These are phyloP conservation scores for Urophycis tenuis DNA, from an alignment of 2,797 vertebrate species.

Conservation along the genomic window DNA sequence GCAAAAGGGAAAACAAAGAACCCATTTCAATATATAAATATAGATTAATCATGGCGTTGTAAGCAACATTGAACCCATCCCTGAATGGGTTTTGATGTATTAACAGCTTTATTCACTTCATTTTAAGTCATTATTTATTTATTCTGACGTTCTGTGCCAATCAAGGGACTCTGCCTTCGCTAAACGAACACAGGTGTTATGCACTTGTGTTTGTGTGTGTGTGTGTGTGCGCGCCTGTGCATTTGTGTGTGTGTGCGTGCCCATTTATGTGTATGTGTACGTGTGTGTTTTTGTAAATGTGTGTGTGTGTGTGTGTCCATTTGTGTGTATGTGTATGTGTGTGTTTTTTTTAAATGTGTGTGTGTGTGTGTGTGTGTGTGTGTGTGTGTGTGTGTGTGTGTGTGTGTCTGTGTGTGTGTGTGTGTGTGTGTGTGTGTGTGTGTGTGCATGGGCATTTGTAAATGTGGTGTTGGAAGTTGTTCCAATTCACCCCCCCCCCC, in stretches of 20 bases:
- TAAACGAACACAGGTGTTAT: neutral
- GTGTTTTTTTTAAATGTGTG: no score
- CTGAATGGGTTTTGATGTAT: neutral
- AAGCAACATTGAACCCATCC: neutral
- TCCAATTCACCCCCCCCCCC: no score
- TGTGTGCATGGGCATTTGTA: constrained; percentile 25
- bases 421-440: neutral
- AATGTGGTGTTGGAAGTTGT: constrained; percentile 42
- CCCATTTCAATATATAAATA: neutral
- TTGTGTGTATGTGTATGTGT: constrained; percentile 24
- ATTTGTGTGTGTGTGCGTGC: constrained; percentile 1
- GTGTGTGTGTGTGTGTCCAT: constrained; percentile 7
- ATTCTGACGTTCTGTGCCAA: neutral
- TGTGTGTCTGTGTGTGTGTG: neutral
- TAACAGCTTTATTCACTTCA: neutral
- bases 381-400: neutral
- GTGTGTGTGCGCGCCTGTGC: neutral
- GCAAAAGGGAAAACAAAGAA: neutral
- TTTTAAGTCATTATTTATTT: constrained; percentile 1
- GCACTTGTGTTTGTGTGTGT: neutral
- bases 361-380: no score
- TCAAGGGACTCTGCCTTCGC: neutral
- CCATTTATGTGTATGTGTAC: no score
- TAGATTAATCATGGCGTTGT: neutral
- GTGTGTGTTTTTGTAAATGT: neutral